Evolutionary conservation across 2,888 invertebrate species (phyloP).

Genomic region (Drosophila flavopinicola): DNA sequence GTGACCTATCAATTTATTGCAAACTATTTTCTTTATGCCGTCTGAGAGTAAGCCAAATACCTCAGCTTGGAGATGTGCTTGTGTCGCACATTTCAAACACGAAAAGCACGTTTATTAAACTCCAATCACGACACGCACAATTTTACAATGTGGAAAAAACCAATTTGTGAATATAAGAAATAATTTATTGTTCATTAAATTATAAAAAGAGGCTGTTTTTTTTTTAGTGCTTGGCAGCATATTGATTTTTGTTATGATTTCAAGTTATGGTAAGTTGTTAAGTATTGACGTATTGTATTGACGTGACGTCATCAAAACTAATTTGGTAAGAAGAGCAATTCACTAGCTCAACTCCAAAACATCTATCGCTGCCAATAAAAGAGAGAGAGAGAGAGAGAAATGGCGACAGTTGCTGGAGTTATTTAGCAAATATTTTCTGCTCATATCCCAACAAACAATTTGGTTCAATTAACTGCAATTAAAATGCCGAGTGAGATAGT

Average conservation of each 20-base stretch:
- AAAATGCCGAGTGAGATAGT: slow-evolving; percentile 8
- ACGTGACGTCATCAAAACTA: no score
- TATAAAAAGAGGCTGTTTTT: no score
- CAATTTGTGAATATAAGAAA: no score
- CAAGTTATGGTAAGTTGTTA: no score
- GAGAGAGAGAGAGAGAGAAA: background rate
- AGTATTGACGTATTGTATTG: no score
- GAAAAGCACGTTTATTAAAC: background rate
- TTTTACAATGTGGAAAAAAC: no score
- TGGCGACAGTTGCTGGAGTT: slow-evolving; percentile 11
- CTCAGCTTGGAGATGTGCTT: background rate
- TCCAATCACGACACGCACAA: no score
- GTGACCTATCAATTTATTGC: slow-evolving; percentile 47
- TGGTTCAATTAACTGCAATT: slow-evolving; percentile 56
- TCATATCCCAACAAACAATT: slow-evolving; percentile 53
- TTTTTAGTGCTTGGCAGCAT: no score
- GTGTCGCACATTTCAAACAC: background rate
- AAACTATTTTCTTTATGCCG: slow-evolving; percentile 45
- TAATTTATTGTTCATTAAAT: no score
- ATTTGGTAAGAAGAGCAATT: background rate
- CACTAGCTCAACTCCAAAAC: slow-evolving; percentile 5
- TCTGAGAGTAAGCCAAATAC: slow-evolving; percentile 8
- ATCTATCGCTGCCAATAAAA: background rate
- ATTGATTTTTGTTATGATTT: no score
- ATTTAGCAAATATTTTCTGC: slow-evolving; percentile 35